Evolutionary conservation across 1,140 invertebrate species (phyloP).

Genomic region (Drosophila repleta): DNA sequence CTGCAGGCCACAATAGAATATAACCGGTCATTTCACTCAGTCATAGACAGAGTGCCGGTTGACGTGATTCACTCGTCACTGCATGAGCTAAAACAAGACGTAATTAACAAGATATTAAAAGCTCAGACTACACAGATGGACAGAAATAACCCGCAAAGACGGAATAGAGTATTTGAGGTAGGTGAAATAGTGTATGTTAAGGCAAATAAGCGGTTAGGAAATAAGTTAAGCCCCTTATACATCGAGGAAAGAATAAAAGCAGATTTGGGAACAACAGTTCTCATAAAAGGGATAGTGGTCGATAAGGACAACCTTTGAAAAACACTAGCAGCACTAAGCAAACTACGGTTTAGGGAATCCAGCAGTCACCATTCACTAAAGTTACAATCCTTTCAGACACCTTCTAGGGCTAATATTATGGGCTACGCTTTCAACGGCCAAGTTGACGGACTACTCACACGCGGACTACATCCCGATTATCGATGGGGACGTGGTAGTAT

Average conservation of each 20-base stretch:
- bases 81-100: background rate
- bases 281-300: background rate
- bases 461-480: background rate
- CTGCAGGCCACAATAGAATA: background rate
- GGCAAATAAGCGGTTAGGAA: too few species aligned
- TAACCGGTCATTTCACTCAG: background rate
- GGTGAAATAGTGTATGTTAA: too few species aligned
- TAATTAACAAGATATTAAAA: too few species aligned
- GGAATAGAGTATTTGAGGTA: background rate
- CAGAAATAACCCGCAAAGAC: background rate
- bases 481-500: background rate
- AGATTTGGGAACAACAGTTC: background rate
- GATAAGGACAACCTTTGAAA: background rate
- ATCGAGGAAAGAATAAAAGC: background rate
- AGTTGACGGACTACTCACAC: conserved; percentile 1
- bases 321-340: background rate
- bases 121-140: background rate
- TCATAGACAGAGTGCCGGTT: background rate
- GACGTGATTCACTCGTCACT: background rate
- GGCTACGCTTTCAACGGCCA: background rate
- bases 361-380: conserved; percentile 1
- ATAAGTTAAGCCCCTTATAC: background rate
- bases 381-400: background rate
- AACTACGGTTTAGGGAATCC: background rate
- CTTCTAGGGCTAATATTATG: background rate